phyloP scores from a whole-genome alignment of 2,113 vertebrate species.

The Garra rufa region DNA sequence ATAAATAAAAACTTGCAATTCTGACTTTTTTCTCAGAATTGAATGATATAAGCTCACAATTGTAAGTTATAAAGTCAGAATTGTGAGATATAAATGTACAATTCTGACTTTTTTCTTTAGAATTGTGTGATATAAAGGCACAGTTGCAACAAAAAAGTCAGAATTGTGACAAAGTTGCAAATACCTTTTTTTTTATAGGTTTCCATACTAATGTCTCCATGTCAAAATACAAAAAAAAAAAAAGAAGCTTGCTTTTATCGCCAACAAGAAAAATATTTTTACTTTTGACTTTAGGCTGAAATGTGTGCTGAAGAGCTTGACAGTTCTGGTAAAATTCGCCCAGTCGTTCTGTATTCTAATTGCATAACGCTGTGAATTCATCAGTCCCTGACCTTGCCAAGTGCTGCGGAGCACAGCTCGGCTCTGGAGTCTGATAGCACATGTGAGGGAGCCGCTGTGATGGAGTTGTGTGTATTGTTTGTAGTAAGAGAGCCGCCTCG shows the following conservation, averaged over 20 bases:
- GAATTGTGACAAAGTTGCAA: no score
- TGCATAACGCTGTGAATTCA: background rate
- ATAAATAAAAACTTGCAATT: no score
- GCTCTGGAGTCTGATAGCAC: background rate
- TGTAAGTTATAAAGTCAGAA: no score
- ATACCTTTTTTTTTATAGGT: no score
- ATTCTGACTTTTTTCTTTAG: no score
- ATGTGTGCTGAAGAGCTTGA: background rate
- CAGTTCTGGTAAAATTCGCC: background rate
- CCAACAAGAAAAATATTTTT: background rate
- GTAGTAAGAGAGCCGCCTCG: slow-evolving; percentile 9
- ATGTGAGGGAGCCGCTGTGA: background rate
- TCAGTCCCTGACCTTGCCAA: background rate
- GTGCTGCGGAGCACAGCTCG: background rate
- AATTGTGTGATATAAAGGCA: no score
- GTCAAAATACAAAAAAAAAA: no score
- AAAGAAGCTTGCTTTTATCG: background rate
- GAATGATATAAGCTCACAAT: no score
- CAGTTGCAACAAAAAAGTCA: no score
- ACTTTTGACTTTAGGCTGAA: background rate
- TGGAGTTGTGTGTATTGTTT: background rate
- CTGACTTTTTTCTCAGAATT: no score
- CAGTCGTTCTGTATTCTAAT: background rate
- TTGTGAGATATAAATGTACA: no score
- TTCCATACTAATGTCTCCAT: no score